Evolutionary conservation across 2,797 vertebrate species (phyloP).

Genomic region (Mus caroli): DNA sequence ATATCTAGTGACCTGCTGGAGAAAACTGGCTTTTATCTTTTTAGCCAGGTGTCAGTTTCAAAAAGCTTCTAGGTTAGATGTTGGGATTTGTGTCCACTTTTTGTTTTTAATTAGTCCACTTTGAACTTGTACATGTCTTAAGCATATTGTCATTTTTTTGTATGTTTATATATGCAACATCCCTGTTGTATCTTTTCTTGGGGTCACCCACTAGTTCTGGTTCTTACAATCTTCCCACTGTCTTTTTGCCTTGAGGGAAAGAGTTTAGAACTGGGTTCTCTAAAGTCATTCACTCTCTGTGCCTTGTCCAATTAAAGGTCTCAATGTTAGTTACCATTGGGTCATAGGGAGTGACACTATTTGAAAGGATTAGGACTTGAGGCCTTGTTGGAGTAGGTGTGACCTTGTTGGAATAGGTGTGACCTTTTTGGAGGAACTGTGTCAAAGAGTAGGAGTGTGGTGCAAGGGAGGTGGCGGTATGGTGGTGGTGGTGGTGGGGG

Average conservation of each 20-base stretch:
- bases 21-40: background rate
- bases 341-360: too few relatives aligned
- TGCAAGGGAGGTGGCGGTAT: too few relatives aligned
- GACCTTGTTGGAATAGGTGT: too few relatives aligned
- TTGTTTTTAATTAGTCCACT: background rate
- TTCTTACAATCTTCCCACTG: background rate
- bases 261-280: background rate
- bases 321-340: background rate
- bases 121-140: background rate
- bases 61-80: background rate
- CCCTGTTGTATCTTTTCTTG: background rate
- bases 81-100: rapidly evolving
- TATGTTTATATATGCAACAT: background rate
- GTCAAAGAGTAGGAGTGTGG: too few relatives aligned
- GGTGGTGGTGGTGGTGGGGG: too few relatives aligned
- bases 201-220: background rate
- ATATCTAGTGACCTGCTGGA: background rate
- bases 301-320: background rate
- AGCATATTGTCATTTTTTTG: background rate
- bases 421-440: too few relatives aligned
- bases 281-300: background rate
- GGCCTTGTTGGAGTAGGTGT: too few relatives aligned
- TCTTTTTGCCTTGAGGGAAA: background rate
- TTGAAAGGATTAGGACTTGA: too few relatives aligned
- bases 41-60: background rate